Conservation (phyloP, 1,140 invertebrate species). For the Paralvinella palmiformis region DNA sequence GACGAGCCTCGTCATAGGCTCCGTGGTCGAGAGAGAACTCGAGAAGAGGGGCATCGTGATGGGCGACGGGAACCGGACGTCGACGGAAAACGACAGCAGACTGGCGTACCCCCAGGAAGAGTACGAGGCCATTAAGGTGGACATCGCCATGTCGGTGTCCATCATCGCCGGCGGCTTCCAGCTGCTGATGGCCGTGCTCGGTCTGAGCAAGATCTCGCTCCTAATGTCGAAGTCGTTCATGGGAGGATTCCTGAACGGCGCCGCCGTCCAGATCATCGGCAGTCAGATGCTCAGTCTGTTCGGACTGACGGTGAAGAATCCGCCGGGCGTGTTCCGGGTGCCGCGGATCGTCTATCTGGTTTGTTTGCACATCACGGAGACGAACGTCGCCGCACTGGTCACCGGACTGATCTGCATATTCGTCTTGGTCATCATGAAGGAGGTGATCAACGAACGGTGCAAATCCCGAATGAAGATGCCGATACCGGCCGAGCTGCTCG, state of each 20-base stretch:
- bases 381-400: slow-evolving; percentile 51
- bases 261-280: slow-evolving; percentile 17
- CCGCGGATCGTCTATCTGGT: slow-evolving; percentile 32
- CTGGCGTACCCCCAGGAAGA: neutral
- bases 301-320: neutral
- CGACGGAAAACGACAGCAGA: neutral
- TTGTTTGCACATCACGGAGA: slow-evolving; percentile 30
- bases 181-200: slow-evolving; percentile 11
- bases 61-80: neutral
- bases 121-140: slow-evolving; percentile 1
- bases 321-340: slow-evolving; percentile 8
- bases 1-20: slow-evolving; percentile 42
- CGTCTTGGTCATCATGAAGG: slow-evolving; percentile 69
- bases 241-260: slow-evolving; percentile 12
- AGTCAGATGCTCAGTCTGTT: slow-evolving; percentile 11
- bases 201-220: slow-evolving; percentile 11
- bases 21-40: slow-evolving; percentile 10
- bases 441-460: slow-evolving; percentile 68
- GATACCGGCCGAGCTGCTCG: slow-evolving; percentile 76
- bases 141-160: slow-evolving; percentile 8
- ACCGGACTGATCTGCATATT: slow-evolving; percentile 65
- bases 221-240: slow-evolving; percentile 19
- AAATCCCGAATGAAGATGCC: slow-evolving; percentile 64
- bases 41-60: neutral
- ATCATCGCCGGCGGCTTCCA: slow-evolving; percentile 14